Evolutionary conservation across 2,797 vertebrate species (phyloP), one percentile per base, ranked within the genome.

Genomic region (Tokudaia muenninki): DNA sequence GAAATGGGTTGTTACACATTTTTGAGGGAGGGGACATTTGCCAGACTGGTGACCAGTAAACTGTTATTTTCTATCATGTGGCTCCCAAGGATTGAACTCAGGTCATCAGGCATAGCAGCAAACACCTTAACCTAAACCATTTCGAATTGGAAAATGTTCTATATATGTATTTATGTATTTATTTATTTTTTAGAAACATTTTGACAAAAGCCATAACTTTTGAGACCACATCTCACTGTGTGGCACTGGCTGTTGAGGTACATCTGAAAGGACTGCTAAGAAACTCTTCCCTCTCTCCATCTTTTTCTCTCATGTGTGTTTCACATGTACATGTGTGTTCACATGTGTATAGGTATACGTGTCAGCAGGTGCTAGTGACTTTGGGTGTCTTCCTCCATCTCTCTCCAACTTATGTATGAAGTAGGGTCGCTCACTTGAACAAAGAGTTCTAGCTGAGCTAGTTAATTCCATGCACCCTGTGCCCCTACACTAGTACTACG

Each of bases 11-110:
- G 52, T 65, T 41, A 17, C 9, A n/a, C 4, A 29, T 94, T 89
- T 94, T 89, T 94, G 31, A 80, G 31, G 74, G 75, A 77, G 92
- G 57, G 10, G 29, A 87, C 8, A 3, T 94, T 81, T 91, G 75
- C 52, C 31, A 65, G 22, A 63, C 3, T 41, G 57, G 74, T 93
- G 22, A 92, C 13, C 37, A 31, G 41, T 74, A 47, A 92, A 89
- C n/a, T 7, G 19, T n/a, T 87, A 14, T 67, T 24, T 74, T 72
- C 31, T 13, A 41, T 55, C 65, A 17, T 2, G 12, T 55, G 65
- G 22, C 24, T 4, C 34, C 65, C 67, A 41, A 34, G 22, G 34
- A 41, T 11, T 87, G 86, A 72, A 22, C 34, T 72, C 34, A 72
- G 21, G 14, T 37, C 0, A 0, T 41, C 14, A 87, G 86, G 14